Evolutionary conservation across 1,140 invertebrate genomes (phyloP).

Genomic region (Apis laboriosa): DNA sequence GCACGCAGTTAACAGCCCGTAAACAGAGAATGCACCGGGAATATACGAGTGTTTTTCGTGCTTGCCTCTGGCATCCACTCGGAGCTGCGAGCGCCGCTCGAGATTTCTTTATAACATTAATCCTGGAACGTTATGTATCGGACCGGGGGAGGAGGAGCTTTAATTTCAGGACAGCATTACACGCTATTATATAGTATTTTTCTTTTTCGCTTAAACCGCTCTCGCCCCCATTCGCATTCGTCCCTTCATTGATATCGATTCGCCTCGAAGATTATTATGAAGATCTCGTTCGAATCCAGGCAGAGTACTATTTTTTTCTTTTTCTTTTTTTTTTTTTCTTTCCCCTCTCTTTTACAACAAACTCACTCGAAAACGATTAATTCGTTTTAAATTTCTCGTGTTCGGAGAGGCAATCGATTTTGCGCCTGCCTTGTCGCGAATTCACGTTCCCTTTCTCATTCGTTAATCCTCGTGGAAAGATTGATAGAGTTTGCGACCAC

Average conservation of each 20-base stretch:
- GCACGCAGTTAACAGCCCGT: conserved; percentile 69
- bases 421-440: neutral
- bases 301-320: no score
- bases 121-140: conserved; percentile 59
- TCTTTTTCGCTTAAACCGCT: neutral
- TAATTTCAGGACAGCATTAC: conserved; percentile 8
- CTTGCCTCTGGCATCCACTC: conserved; percentile 61
- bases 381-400: neutral
- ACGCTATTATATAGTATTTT: neutral
- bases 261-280: neutral
- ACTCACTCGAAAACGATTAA: no score
- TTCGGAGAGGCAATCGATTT: neutral
- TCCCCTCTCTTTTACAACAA: no score
- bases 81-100: conserved; percentile 51
- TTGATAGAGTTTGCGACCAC: no score
- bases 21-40: conserved; percentile 67
- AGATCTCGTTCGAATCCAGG: no score
- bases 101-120: conserved; percentile 66
- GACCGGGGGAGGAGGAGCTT: conserved; percentile 30
- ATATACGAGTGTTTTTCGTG: conserved; percentile 68
- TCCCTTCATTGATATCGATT: conserved; percentile 21
- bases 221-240: neutral
- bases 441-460: neutral
- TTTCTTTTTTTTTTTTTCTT: no score
- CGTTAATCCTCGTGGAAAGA: neutral